Percentiles rank a stretch among this genome's conserved stretches.
These are phyloP conservation scores for Strigamia maritima DNA, from an alignment of 2,888 invertebrate genomes.

Conservation along the genomic window DNA sequence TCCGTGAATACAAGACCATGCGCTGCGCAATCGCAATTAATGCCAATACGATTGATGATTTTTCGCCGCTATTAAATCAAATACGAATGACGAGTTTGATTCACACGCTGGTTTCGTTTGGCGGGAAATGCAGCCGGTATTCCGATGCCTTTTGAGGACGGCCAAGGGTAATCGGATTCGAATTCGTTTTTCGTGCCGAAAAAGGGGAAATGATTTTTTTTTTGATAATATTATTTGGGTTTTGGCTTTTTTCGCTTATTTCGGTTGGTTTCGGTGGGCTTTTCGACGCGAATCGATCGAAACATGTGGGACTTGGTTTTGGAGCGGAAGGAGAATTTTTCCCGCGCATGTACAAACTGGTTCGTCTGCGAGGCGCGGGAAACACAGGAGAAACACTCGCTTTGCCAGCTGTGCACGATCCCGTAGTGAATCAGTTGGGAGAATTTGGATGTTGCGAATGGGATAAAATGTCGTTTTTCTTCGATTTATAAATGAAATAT, in stretches of 20 bases:
- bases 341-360: conserved; percentile 41
- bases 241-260: neutral
- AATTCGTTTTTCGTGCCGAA: neutral
- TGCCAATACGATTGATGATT: neutral
- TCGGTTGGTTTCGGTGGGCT: neutral
- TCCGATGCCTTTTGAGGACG: conserved; percentile 34
- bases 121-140: conserved; percentile 50
- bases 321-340: conserved; percentile 6
- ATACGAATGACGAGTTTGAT: conserved; percentile 23
- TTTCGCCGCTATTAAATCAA: neutral
- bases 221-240: neutral
- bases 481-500: neutral
- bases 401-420: conserved; percentile 47
- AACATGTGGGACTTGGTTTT: conserved; percentile 32
- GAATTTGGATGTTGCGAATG: conserved; percentile 44
- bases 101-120: conserved; percentile 48
- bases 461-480: neutral
- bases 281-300: neutral
- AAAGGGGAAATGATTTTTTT: neutral
- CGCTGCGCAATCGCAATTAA: neutral
- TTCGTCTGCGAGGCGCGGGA: conserved; percentile 51
- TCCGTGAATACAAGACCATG: conserved; percentile 38
- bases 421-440: conserved; percentile 46
- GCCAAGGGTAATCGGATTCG: conserved; percentile 8
- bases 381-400: conserved; percentile 49